These are phyloP conservation scores for Lasius fuliginosus DNA, from an alignment of 2,888 invertebrate genomes.

Conservation along the genomic window DNA sequence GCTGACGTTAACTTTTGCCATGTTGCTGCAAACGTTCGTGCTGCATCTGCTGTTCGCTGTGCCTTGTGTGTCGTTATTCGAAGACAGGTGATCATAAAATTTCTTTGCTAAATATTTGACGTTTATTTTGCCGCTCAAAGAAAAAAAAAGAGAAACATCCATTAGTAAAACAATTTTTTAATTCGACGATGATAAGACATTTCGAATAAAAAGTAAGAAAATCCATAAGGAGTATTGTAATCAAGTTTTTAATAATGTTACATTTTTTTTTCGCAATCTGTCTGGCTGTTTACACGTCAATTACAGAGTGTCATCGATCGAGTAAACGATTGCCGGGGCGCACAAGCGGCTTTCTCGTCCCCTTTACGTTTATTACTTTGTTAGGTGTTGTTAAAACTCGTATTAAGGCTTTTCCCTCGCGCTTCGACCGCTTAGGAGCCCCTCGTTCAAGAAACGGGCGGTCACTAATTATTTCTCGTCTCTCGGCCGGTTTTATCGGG, in stretches of 20 bases:
- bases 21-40: conserved; percentile 8
- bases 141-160: background rate
- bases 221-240: background rate
- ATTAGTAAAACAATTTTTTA: background rate
- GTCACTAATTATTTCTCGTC: conserved; percentile 78
- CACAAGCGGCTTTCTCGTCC: conserved; percentile 13
- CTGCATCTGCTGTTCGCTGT: conserved; percentile 40
- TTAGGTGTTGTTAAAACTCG: conserved; percentile 48
- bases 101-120: conserved; percentile 6
- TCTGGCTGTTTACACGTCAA: conserved; percentile 3
- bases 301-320: conserved; percentile 30
- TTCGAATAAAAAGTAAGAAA: background rate
- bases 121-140: background rate
- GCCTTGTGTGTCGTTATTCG: background rate
- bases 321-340: conserved; percentile 3
- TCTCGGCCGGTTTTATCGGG: conserved; percentile 67
- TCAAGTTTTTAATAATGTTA: conserved; percentile 1
- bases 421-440: background rate
- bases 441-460: conserved; percentile 40
- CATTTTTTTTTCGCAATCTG: conserved; percentile 10
- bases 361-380: conserved; percentile 44
- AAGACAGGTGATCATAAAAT: conserved; percentile 18
- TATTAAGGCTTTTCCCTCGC: conserved; percentile 18
- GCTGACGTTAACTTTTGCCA: conserved; percentile 28
- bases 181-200: background rate